Percentiles rank a stretch among this genome's conserved stretches.
Conservation (phyloP, 2,113 vertebrate genomes). For the Platichthys flesus region DNA sequence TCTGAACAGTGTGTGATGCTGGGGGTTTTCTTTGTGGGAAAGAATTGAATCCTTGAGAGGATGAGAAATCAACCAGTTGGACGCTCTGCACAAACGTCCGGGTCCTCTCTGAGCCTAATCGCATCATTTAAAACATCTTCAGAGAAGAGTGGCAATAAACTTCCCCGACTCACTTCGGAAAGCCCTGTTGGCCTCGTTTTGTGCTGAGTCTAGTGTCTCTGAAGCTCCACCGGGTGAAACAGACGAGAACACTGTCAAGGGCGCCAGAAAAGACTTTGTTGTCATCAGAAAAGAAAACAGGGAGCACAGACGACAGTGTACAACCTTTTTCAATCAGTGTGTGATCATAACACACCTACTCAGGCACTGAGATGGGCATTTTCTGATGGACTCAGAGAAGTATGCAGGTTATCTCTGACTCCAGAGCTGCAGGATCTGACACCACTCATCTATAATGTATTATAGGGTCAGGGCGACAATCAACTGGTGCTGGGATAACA, state of each 20-base stretch:
- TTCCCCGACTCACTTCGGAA: conserved; percentile 53
- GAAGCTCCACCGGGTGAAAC: conserved; percentile 27
- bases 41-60: conserved; percentile 75
- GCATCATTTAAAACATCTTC: conserved; percentile 67
- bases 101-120: conserved; percentile 69
- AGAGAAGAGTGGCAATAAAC: conserved; percentile 74
- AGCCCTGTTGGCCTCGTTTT: conserved; percentile 35
- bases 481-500: too few species aligned
- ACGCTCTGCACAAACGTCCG: conserved; percentile 46
- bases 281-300: not conserved
- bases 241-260: conserved; percentile 23
- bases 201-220: conserved; percentile 28
- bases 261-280: not conserved
- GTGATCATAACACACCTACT: conserved; percentile 1
- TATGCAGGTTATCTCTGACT: not conserved
- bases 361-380: not conserved
- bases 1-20: conserved; percentile 49
- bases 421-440: not conserved
- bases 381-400: not conserved
- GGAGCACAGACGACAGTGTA: too few species aligned
- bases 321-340: conserved; percentile 7
- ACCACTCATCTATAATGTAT: not conserved
- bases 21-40: conserved; percentile 30
- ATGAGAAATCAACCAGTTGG: conserved; percentile 66
- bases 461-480: too few species aligned